phyloP scores from a whole-genome alignment of 2,113 vertebrate genomes.

The Diadophis punctatus region DNA sequence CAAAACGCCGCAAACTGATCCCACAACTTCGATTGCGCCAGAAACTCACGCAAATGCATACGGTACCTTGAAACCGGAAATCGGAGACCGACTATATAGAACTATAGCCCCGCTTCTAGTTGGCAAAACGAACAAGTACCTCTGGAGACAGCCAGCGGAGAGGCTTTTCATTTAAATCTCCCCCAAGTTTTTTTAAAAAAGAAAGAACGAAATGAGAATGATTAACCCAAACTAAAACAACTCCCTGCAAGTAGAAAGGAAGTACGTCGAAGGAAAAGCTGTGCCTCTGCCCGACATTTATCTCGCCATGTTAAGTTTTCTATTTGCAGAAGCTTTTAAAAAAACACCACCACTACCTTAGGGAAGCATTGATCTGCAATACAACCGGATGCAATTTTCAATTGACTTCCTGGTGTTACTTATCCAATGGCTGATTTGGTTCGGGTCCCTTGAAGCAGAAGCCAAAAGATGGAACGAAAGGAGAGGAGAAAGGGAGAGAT shows the following conservation, averaged over 20 bases:
- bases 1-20: not conserved
- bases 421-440: not conserved
- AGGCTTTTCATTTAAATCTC: not conserved
- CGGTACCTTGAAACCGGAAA: not conserved
- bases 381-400: not conserved
- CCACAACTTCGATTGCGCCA: not conserved
- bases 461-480: not conserved
- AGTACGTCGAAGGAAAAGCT: not conserved
- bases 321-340: not conserved
- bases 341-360: rapidly evolving
- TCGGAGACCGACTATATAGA: not conserved
- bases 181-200: no score
- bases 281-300: not conserved
- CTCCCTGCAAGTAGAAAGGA: not conserved
- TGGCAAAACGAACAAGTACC: not conserved
- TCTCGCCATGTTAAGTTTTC: not conserved
- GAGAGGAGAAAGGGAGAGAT: not conserved
- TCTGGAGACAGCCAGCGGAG: not conserved
- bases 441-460: not conserved
- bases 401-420: not conserved
- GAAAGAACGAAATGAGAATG: not conserved
- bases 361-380: not conserved
- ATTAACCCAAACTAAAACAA: not conserved
- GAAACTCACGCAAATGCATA: no score
- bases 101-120: not conserved